Evolutionary conservation across 2,797 vertebrate species (phyloP), one percentile per base, ranked within the genome.

Genomic region (Micropoecilia bifurca): DNA sequence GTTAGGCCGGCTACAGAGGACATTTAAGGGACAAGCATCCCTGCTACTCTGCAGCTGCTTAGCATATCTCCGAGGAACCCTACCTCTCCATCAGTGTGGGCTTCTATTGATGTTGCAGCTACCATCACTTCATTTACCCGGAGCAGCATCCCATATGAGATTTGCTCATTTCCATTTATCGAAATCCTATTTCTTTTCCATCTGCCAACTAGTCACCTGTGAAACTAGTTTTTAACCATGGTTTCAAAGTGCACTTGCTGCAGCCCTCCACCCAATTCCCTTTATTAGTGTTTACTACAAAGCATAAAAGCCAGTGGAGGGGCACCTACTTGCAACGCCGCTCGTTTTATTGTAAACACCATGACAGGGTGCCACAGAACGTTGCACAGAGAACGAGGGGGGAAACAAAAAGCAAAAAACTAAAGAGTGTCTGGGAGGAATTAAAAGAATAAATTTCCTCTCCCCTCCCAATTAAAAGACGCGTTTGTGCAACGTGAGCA

Each of bases 221-320:
- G 95, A 95, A 95, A 95, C 92, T 94, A 93, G 94, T 92, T 94
- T 95, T 94, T 91, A 95, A 95, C 94, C 89, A 92, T 80, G 85
- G 87, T 89, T 90, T 91, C 85, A 89, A 89, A 87, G 90, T 61
- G 75, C 80, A 1, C 77, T 36, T 82, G 85, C 89, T 85, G 83
- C 48, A 74, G 85, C 80, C 83, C 85, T 86, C 88, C 81, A 83
- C 85, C 78, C 80, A 87, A 80, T 77, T 78, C 81, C 84, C 85
- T 91, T 93, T 91, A 92, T 92, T 94, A 89, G 92, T 94, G 94
- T 95, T 95, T 95, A 94, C 93, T 90, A 86, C 82, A 66, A 6
- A 63, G 86, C 85, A 93, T 95, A 94, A 95, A 95, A 95, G 71
- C 88, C 79, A 78, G 82, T 88, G 86, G 92, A 93, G 92, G 87